These are phyloP conservation scores for Vanessa tameamea DNA, from an alignment of 1,140 invertebrate species.

Conservation along the genomic window DNA sequence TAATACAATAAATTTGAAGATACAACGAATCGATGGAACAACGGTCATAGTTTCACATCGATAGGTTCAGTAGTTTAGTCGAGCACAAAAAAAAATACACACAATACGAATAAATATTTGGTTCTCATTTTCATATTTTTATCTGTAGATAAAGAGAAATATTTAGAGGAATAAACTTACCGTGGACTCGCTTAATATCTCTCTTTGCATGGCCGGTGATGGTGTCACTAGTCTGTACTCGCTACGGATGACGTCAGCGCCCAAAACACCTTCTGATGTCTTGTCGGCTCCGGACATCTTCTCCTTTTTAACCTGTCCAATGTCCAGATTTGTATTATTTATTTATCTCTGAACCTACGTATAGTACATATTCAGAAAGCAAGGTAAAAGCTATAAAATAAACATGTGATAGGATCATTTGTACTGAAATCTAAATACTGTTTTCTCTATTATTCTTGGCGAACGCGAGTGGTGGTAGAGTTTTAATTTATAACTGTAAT, in stretches of 20 bases:
- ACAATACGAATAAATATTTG: no score
- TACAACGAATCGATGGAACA: no score
- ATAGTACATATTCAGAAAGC: no score
- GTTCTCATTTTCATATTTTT: not conserved
- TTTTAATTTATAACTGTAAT: not conserved
- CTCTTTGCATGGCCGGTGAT: conserved; percentile 83
- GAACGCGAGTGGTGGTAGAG: no score
- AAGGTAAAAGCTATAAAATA: no score
- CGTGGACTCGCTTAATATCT: conserved; percentile 85
- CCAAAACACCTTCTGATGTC: conserved; percentile 53
- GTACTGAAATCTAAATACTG: not conserved
- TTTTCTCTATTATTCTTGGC: not conserved
- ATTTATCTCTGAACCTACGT: no score
- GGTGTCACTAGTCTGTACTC: conserved; percentile 75
- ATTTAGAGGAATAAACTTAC: conserved; percentile 43
- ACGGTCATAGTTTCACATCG: no score
- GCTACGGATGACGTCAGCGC: conserved; percentile 83
- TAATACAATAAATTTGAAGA: no score
- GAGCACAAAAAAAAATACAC: no score
- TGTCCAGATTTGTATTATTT: no score
- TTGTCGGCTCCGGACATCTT: conserved; percentile 73
- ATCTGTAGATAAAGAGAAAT: not conserved
- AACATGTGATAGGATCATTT: not conserved
- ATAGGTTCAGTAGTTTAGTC: no score
- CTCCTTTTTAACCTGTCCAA: conserved; percentile 81